Evolutionary conservation across 2,113 vertebrate species (phyloP), one percentile per base, ranked within the genome.

Genomic region (Salvelinus sp.): DNA sequence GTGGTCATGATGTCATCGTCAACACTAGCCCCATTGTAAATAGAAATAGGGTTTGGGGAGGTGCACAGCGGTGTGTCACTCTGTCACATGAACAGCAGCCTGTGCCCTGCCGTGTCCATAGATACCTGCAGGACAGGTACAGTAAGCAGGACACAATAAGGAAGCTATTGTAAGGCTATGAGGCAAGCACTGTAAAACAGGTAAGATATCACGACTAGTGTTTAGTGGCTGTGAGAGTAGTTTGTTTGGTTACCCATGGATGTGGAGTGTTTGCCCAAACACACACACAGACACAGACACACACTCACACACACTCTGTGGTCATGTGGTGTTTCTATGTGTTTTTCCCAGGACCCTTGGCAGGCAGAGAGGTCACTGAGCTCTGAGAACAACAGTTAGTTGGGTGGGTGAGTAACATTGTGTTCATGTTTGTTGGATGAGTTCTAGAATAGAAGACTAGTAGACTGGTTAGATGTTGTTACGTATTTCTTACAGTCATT

Each of bases 121-220:
- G 47, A 13, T 47, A 76, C 78, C 76, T 73, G 63, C 68, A 74
- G 14, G 50, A 80, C 80, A 80, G 69, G 60, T 77, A 44, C n/a
- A 33, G 27, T 72, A 63, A 71, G 47, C 14, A 70, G 9, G 22
- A 44, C 38, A 44, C 38, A 44, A 44, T 44, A 44, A 10, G 9
- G 38, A 44, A 44, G 38, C 9, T 44, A 44, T 44, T 12, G 38
- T 44, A 44, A 44, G 18, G 66, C 66, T 38, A 33, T 13, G 38
- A 44, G 9, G 7, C 38, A 44, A 44, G 9, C 38, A 10, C 38
- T 27, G 57, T 70, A 28, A 44, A 63, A n/a, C 18, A 22, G 0
- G 23, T 23, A 10, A 14, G 57, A 50, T 22, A 58, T 54, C n/a
- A 9, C 7, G 30, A 4, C 47, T 5, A 13, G 22, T 25, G 63